Percentiles rank a stretch among this genome's conserved stretches.
Evolutionary conservation across 2,113 vertebrate species (phyloP).

Genomic region (Sebastes fasciatus): DNA sequence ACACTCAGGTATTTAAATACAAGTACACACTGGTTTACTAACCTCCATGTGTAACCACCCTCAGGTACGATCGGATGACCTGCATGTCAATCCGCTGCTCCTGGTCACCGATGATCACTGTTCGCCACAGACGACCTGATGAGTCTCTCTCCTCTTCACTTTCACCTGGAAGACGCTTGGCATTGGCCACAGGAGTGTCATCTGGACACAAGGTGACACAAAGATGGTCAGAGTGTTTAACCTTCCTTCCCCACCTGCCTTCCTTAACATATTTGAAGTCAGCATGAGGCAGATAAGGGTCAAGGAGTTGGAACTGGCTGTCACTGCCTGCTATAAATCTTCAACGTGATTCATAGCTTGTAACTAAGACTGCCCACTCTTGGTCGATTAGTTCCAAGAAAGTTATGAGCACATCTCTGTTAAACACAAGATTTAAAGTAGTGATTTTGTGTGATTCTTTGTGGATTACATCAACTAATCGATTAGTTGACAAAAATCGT

Average conservation of each 20-base stretch:
- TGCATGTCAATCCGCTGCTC: constrained; percentile 97
- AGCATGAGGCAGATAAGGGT: background rate
- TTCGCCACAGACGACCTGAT: constrained; percentile 93
- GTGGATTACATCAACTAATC: too few species aligned
- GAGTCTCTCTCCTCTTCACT: constrained; percentile 88
- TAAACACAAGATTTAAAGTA: too few species aligned
- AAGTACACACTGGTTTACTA: constrained; percentile 32
- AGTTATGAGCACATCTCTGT: too few species aligned
- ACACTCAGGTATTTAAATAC: background rate
- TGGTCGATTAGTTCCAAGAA: too few species aligned
- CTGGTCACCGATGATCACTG: constrained; percentile 95
- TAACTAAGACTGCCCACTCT: too few species aligned
- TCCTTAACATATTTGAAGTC: background rate
- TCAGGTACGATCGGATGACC: constrained; percentile 96
- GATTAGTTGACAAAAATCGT: too few species aligned
- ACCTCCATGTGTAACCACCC: constrained; percentile 97
- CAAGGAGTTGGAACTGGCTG: background rate
- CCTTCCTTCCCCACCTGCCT: background rate
- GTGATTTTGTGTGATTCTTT: too few species aligned
- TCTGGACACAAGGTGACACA: constrained; percentile 80
- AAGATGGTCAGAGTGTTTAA: background rate
- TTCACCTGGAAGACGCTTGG: constrained; percentile 92
- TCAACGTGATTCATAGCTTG: background rate
- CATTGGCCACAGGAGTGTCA: constrained; percentile 93
- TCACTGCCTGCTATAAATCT: background rate